A percentile compares a stretch with the other conserved stretches of the same genome.
These are phyloP conservation scores for Nycticryphes semicollaris DNA, from an alignment of 2,113 vertebrate genomes.

Conservation along the genomic window DNA sequence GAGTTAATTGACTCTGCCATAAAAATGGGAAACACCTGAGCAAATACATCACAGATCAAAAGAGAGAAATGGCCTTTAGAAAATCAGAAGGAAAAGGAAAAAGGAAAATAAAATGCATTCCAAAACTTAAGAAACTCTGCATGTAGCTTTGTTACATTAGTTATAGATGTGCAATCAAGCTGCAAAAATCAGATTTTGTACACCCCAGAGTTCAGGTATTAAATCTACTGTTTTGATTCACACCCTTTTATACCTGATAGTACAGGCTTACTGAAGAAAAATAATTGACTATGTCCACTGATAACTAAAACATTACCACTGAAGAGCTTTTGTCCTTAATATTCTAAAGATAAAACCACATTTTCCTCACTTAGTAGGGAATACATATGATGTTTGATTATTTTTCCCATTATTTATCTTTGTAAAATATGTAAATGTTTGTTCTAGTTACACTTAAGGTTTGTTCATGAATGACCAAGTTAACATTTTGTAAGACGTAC, in stretches of 20 bases:
- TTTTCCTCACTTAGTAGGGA: neutral
- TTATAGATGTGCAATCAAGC: neutral
- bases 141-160: neutral
- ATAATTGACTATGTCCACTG: neutral
- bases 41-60: conserved; percentile 69
- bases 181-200: conserved; percentile 28
- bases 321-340: conserved; percentile 5
- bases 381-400: neutral
- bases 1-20: conserved; percentile 64
- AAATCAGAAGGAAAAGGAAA: neutral
- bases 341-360: neutral
- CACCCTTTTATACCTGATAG: neutral
- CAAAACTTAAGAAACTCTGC: neutral
- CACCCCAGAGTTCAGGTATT: neutral
- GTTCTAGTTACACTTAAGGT: neutral
- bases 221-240: neutral
- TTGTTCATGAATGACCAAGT: neutral
- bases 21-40: conserved; percentile 74
- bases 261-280: conserved; percentile 4
- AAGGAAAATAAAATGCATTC: conserved; percentile 20
- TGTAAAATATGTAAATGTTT: neutral
- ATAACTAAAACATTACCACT: neutral
- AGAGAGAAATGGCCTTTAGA: conserved; percentile 36
- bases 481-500: neutral
- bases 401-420: neutral